These are phyloP conservation scores for Seira sanloemensis DNA, from an alignment of 2,888 invertebrate genomes.

Conservation along the genomic window DNA sequence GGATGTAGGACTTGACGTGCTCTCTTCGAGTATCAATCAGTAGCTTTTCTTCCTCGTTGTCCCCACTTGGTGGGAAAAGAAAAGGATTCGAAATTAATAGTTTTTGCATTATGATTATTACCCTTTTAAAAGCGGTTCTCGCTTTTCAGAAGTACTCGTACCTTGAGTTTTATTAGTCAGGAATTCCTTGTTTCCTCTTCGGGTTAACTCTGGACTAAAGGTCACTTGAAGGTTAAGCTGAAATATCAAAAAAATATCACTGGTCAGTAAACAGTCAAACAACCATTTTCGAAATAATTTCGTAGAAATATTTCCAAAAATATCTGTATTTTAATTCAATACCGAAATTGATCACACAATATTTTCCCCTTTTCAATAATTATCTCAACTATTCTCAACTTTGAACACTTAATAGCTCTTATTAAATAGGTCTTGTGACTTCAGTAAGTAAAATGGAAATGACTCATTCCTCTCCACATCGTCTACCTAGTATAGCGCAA, in stretches of 20 bases:
- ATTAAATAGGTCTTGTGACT: not conserved
- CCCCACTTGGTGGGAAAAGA: slow-evolving; percentile 68
- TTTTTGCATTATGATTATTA: slow-evolving; percentile 59
- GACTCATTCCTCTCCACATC: not conserved
- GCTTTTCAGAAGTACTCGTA: not conserved
- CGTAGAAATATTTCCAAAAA: slow-evolving; percentile 21
- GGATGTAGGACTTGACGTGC: slow-evolving; percentile 34
- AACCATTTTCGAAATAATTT: not conserved
- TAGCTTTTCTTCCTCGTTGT: slow-evolving; percentile 60
- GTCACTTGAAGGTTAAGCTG: not conserved
- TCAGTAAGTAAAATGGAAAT: not conserved
- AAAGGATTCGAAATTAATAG: slow-evolving; percentile 72
- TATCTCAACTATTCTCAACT: not conserved
- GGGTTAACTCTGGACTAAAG: no score
- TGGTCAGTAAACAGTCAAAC: not conserved
- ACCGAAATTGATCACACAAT: not conserved
- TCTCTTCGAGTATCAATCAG: slow-evolving; percentile 20
- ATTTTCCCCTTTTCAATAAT: not conserved
- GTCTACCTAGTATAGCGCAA: slow-evolving; percentile 21
- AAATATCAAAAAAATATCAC: not conserved
- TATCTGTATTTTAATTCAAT: not conserved
- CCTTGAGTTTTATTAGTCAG: not conserved
- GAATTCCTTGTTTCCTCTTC: not conserved
- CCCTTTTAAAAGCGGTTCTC: not conserved
- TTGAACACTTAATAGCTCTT: not conserved